Base-by-base conservation (phyloP, 1,140 invertebrate genomes). In the Campoletis sonorensis region DNA sequence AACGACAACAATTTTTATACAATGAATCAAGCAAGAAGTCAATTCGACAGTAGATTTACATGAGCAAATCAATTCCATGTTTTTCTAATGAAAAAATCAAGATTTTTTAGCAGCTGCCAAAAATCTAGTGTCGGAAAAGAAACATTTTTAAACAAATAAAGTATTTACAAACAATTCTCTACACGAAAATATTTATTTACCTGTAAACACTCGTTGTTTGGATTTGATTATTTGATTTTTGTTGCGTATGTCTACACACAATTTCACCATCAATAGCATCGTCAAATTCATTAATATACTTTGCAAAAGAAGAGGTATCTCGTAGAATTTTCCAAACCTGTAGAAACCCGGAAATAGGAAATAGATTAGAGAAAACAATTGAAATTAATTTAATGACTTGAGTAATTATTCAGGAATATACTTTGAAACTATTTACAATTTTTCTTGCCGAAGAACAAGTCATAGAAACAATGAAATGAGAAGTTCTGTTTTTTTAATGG, bases 271-370 rank as follows among this genome's bases (percentile, higher is more conserved):
- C 27, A 95, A 93, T 89, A 99, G 94, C 99, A 99, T 99, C 82
- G 97, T 96, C 37, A 96, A 89, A 89, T 98, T 99, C 98, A 99
- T 99, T 33, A 99, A 95, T 88, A 99, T 95, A 93, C 98, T 99
- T 94, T 99, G 99, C 76, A 98, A 94, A 79, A 99, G 94, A 83
- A 99, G 93, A 82, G 98, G 98, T 88, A 97, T 92, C 92, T 99
- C 98, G 94, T 98, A 99, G 84, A 95, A 95, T 92, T 98, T 98
- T 72, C 98, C 98, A 95, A 99, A 99, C 98, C 98, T 99, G 91
- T 76, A 94, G 94, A 88, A 92, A 80, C 79, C 3, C 30, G 30
- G 7, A 49, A 51, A 71, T 5, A 58, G 26, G 51, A 37, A 18
- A 58, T 51, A 4, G 30, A 7, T n/a, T n/a, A 77, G 49, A 16